Base-by-base conservation (phyloP, 2,113 vertebrate genomes). In the Rhadina sibilatrix region DNA sequence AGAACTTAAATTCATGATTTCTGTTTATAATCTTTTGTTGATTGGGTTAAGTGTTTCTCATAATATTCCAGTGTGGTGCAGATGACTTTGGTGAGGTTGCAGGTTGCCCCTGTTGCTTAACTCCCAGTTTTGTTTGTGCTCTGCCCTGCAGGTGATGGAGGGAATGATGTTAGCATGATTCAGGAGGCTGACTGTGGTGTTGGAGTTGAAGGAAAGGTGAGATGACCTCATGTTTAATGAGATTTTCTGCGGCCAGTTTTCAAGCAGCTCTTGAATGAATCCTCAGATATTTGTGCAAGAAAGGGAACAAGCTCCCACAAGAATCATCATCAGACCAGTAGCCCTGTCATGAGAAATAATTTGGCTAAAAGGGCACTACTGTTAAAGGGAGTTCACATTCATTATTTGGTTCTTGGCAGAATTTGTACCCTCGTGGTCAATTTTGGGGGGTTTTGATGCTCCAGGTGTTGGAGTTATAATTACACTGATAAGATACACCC, bases 111-210 rank as follows among this genome's bases (percentile, higher is more conserved):
- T 69, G 52, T 82, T 91, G 68, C 70, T 89, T 82, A 76, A 85
- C 66, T 82, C 64, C 52, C 38, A 4, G 3, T 63, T 31, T 69
- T 33, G 10, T 81, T 92, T 96, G 70, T 91, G 46, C 72, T 93
- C 57, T 92, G 66, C 18, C 77, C 85, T 93, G 80, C 97, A 99
- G 99, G 99, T 97, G 99, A 99, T 3, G 99, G 99, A 96, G 99
- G 99, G 97, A 99, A 99, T 92, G 99, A 99, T 65, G 99, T 99
- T 96, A 99, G 99, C 97, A 99, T 99, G 99, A 99, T 99, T 97
- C 99, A 99, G 98, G 99, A 99, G 97, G 98, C 99, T 1, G 99
- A 99, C 98, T 99, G 99, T 63, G 99, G 99, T 56, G 99, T 99
- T 94, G 99, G 99, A 84, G 99, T 99, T 94, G 99, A 99, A 97